A percentile compares a stretch with the other conserved stretches of the same genome.
Evolutionary conservation across 2,888 invertebrate species (phyloP).

Genomic region (Aethes cnicana): DNA sequence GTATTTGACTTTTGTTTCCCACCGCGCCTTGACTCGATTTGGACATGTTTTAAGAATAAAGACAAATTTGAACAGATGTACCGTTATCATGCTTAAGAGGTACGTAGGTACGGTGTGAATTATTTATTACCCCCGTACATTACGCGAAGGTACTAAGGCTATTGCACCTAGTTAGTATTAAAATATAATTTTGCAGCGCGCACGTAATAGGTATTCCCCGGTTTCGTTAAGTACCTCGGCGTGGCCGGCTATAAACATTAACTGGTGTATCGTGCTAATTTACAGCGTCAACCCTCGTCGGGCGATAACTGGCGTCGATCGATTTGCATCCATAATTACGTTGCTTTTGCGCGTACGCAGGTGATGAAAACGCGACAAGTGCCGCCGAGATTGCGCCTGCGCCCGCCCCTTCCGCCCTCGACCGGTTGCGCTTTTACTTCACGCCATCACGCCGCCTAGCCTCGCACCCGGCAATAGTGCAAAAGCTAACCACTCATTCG

Average conservation of each 20-base stretch:
- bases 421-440: constrained; percentile 70
- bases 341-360: constrained; percentile 72
- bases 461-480: no score
- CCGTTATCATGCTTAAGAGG: no score
- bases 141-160: neutral
- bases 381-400: constrained; percentile 65
- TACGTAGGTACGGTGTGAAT: no score
- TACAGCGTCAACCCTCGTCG: constrained; percentile 74
- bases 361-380: constrained; percentile 81
- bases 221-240: constrained; percentile 63
- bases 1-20: constrained; percentile 58
- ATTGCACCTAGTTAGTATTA: constrained; percentile 11
- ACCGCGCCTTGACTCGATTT: constrained; percentile 32
- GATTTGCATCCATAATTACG: constrained; percentile 81
- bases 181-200: constrained; percentile 26
- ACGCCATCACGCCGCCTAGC: constrained; percentile 21
- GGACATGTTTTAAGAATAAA: no score
- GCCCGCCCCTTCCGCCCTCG: constrained; percentile 68
- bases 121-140: no score
- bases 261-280: constrained; percentile 75
- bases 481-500: no score
- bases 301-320: constrained; percentile 77
- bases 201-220: constrained; percentile 37
- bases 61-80: no score
- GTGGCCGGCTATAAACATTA: constrained; percentile 73